These are phyloP conservation scores for Drosophila nr. perissopoda DNA, from an alignment of 2,888 invertebrate species.

Conservation along the genomic window DNA sequence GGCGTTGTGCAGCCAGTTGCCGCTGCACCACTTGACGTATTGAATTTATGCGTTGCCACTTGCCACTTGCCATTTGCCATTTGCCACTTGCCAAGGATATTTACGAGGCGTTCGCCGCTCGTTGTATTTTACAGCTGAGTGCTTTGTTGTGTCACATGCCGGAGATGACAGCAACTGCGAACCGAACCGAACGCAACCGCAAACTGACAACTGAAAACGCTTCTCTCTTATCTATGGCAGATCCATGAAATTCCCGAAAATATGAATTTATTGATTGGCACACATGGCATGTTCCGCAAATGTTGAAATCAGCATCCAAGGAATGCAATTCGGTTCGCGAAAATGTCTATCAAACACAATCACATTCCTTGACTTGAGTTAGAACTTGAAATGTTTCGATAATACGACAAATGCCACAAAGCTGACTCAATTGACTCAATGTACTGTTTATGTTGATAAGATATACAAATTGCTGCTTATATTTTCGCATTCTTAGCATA, in stretches of 20 bases:
- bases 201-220: neutral
- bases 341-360: neutral
- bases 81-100: slow-evolving; percentile 47
- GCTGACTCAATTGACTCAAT: too few relatives aligned
- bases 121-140: slow-evolving; percentile 43
- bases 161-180: slow-evolving; percentile 15
- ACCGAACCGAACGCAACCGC: neutral
- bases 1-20: slow-evolving; percentile 14
- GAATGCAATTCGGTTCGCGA: neutral
- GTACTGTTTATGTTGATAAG: too few relatives aligned
- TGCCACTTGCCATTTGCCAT: slow-evolving; percentile 31
- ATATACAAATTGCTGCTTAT: too few relatives aligned
- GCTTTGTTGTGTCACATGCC: slow-evolving; percentile 41
- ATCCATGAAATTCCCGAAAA: neutral
- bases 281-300: neutral
- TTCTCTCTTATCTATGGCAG: neutral
- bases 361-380: neutral
- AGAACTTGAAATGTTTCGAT: neutral
- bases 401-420: neutral
- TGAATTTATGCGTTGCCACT: slow-evolving; percentile 54
- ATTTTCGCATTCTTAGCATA: too few relatives aligned
- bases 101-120: slow-evolving; percentile 43
- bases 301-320: neutral
- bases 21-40: slow-evolving; percentile 56
- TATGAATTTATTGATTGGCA: neutral